Percentiles rank a stretch among this genome's conserved stretches.
phyloP scores from a whole-genome alignment of 1,140 invertebrate species.

The Meloidogyne floridensis region DNA sequence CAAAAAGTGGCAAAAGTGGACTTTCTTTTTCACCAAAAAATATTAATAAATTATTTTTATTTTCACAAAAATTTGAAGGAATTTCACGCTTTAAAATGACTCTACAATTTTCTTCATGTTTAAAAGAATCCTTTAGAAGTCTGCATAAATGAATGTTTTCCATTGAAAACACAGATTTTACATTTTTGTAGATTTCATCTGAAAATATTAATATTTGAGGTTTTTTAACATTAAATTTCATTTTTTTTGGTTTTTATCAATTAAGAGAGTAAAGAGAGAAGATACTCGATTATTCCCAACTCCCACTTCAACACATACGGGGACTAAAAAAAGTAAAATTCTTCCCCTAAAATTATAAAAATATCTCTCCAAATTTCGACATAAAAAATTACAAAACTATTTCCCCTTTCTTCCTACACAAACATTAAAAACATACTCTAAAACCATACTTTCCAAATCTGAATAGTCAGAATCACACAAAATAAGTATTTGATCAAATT shows the following conservation, averaged over 20 bases:
- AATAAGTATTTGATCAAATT: constrained; percentile 32
- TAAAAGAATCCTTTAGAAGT: neutral
- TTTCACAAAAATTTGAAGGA: constrained; percentile 13
- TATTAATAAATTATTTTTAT: constrained; percentile 28
- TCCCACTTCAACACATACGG: no score
- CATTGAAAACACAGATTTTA: neutral
- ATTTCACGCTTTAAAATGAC: neutral
- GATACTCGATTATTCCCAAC: no score
- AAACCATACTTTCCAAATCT: constrained; percentile 27
- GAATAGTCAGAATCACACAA: constrained; percentile 44
- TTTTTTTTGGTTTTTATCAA: no score
- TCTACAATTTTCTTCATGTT: neutral
- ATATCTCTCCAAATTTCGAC: no score
- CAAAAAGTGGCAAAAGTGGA: constrained; percentile 47
- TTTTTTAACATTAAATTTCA: no score
- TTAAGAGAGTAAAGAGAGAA: no score
- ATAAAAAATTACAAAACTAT: no score
- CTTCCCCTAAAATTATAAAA: no score
- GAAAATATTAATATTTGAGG: neutral
- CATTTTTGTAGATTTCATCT: neutral
- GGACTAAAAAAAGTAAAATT: no score
- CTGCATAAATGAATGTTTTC: neutral
- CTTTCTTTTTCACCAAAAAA: constrained; percentile 48
- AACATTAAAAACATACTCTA: no score
- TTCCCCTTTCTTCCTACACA: no score